Base-by-base conservation (phyloP, 2,113 vertebrate genomes). In the Limnothrissa miodon region DNA sequence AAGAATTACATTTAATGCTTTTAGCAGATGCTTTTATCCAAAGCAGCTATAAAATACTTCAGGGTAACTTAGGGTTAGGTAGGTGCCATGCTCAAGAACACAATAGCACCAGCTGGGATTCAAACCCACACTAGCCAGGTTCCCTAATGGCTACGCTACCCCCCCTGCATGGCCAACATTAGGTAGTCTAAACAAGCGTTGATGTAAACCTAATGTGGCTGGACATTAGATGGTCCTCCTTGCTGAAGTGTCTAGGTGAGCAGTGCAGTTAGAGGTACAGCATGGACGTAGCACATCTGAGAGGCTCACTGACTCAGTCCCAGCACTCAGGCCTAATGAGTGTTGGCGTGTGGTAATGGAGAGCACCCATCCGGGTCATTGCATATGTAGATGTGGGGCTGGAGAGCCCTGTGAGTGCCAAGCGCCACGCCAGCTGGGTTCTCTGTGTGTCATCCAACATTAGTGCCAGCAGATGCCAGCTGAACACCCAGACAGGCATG, bases 381-480 rank as follows among this genome's bases (percentile, higher is more conserved):
- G 66, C 29, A 33, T 33, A 17, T 33, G 29, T 74, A 74, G 66
- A 74, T 33, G 66, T 36, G 66, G 17, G 66, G 66, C 66, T 33
- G 3, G 29, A 33, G 66, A 74, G 66, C 33, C 13, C 66, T 19
- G 66, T 5, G 66, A 74, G 29, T 74, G 33, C 29, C 25, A 29
- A 62, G n/a, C 9, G 59, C 25, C 59, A n/a, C 23, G 25, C n/a
- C 59, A 62, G 59, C 59, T 62, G 59, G 59, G 66, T 11, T 74
- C 29, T 74, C 66, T 33, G 66, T 29, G 25, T 74, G 66, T 74
- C 66, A 74, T 33, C 66, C 29, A 29, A 17, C 66, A 74, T 74
- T 74, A 74, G 66, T 36, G 25, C 66, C 66, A 74, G 66, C 66
- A 74, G 66, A 74, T 33, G 66, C 66, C 66, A 74, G 51, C 66